phyloP scores from a whole-genome alignment of 2,888 invertebrate species.

The Epinotia nisella region DNA sequence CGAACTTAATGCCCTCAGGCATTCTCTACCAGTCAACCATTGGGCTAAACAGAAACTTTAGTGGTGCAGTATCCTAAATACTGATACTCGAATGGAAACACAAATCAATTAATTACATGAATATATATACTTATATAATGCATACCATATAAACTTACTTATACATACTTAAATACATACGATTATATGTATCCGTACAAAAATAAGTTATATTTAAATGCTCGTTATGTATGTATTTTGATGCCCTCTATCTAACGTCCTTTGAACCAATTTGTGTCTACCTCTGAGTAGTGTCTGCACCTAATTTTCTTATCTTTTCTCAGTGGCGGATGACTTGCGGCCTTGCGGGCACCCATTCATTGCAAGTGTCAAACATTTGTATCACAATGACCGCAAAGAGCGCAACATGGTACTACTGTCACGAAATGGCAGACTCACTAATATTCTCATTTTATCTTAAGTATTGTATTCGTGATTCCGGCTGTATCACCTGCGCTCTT shows the following conservation, averaged over 20 bases:
- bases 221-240: no score
- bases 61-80: no score
- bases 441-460: slow-evolving; percentile 1
- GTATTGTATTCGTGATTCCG: neutral
- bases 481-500: neutral
- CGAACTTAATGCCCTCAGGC: no score
- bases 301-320: neutral
- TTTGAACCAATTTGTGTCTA: neutral
- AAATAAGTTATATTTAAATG: no score
- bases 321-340: neutral
- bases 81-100: no score
- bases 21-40: no score
- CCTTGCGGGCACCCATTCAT: neutral
- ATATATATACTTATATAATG: no score
- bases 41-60: no score
- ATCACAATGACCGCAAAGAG: neutral
- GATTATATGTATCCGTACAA: no score
- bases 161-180: no score
- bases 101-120: no score
- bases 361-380: slow-evolving; percentile 10
- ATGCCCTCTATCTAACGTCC: neutral
- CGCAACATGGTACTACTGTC: neutral
- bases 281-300: neutral
- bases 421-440: neutral
- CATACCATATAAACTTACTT: no score